These are phyloP conservation scores for Stegodyphus mimosarum DNA, from an alignment of 1,140 invertebrate genomes.

Conservation along the genomic window DNA sequence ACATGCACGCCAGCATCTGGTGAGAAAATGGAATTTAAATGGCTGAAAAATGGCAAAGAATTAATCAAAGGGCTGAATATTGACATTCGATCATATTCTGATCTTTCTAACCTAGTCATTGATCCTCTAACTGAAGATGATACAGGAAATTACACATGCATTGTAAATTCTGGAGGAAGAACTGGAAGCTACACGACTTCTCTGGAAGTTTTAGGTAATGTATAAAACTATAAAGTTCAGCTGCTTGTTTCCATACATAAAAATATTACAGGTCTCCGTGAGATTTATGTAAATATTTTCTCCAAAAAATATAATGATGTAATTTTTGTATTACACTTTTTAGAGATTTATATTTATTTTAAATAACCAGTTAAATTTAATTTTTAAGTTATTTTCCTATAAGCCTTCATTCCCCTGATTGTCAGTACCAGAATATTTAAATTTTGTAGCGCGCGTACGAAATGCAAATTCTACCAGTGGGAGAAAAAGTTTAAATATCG, in stretches of 20 bases:
- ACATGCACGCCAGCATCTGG: constrained; percentile 31
- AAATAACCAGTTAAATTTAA: too few relatives aligned
- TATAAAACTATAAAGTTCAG: neutral
- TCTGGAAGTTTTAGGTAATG: constrained; percentile 42
- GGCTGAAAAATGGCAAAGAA: constrained; percentile 53
- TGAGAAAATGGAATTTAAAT: constrained; percentile 41
- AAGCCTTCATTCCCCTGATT: too few relatives aligned
- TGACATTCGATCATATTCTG: constrained; percentile 15
- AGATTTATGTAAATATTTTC: too few relatives aligned
- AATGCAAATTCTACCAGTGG: too few relatives aligned
- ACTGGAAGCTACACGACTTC: constrained; percentile 1
- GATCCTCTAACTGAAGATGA: constrained; percentile 40
- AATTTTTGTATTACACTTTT: too few relatives aligned
- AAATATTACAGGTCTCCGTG: too few relatives aligned
- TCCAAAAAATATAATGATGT: too few relatives aligned
- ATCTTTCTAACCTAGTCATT: constrained; percentile 33
- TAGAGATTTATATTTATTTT: too few relatives aligned
- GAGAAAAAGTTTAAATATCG: too few relatives aligned
- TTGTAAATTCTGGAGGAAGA: constrained; percentile 3
- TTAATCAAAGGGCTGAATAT: constrained; percentile 1
- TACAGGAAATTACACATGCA: constrained; percentile 45
- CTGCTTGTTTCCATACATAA: neutral
- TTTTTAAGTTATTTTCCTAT: too few relatives aligned
- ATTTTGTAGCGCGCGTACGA: too few relatives aligned
- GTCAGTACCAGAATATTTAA: too few relatives aligned